Conservation (phyloP, 1,140 invertebrate species). For the Caligus rogercresseyi region DNA sequence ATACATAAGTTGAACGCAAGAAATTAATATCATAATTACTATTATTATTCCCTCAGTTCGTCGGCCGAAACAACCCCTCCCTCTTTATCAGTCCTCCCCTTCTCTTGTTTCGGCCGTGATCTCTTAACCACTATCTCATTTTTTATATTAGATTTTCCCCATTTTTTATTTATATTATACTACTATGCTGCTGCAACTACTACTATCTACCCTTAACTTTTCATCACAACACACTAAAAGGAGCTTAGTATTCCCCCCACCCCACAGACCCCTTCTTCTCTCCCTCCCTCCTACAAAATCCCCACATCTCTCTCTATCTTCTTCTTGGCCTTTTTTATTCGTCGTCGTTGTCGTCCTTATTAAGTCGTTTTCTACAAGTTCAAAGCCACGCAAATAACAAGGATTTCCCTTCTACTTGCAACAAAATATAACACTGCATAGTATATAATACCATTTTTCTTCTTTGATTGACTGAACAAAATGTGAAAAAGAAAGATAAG, state of each 20-base stretch:
- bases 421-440: not conserved
- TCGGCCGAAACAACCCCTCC: too few relatives aligned
- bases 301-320: not conserved
- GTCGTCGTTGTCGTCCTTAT: not conserved
- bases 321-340: not conserved
- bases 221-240: not conserved
- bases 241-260: not conserved
- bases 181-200: not conserved
- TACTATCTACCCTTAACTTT: too few relatives aligned
- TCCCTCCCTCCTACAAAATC: not conserved
- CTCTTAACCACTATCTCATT: not conserved
- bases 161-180: not conserved
- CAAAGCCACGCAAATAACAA: not conserved
- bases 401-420: not conserved
- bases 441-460: not conserved
- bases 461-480: not conserved
- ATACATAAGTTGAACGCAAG: not conserved
- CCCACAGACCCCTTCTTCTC: not conserved
- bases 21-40: not conserved
- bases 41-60: not conserved
- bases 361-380: not conserved
- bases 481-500: not conserved
- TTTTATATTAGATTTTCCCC: conserved; percentile 1
- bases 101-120: too few relatives aligned
- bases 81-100: too few relatives aligned